Conservation (phyloP, 2,888 invertebrate genomes). For the Stictocephala bisonia region DNA sequence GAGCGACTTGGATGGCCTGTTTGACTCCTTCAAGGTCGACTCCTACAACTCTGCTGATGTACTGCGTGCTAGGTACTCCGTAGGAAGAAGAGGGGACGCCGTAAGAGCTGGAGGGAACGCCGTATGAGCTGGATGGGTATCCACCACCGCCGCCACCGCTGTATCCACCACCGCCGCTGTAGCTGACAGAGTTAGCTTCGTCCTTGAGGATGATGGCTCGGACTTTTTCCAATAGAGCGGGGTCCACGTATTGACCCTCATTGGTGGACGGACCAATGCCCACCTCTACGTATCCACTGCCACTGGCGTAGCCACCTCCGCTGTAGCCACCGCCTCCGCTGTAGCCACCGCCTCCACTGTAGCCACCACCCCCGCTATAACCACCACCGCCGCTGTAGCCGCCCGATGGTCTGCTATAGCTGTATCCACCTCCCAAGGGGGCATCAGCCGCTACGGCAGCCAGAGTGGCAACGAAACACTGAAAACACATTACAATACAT, state of each 20-base stretch:
- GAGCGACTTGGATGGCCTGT: constrained; percentile 89
- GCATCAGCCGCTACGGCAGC: constrained; percentile 56
- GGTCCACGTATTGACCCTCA: constrained; percentile 86
- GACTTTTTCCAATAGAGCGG: constrained; percentile 83
- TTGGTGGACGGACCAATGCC: constrained; percentile 83
- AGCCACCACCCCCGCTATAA: constrained; percentile 64
- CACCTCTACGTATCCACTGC: constrained; percentile 80
- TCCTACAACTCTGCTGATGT: constrained; percentile 79
- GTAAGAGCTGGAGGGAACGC: constrained; percentile 58
- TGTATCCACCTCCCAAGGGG: constrained; percentile 70
- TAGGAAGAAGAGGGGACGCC: constrained; percentile 64
- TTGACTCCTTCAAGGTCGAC: constrained; percentile 87
- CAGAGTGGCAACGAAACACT: constrained; percentile 84
- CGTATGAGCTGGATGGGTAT: constrained; percentile 56
- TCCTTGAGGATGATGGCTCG: constrained; percentile 87
- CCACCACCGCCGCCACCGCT: constrained; percentile 66
- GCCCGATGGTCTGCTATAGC: constrained; percentile 77
- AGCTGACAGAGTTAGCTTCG: constrained; percentile 68
- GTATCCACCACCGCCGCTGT: constrained; percentile 64
- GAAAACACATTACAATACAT: constrained; percentile 62
- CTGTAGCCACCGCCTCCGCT: constrained; percentile 64
- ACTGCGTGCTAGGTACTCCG: constrained; percentile 67
- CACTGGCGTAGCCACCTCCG: constrained; percentile 65
- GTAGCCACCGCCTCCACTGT: constrained; percentile 65
- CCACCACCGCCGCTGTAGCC: constrained; percentile 62